Conservation (phyloP, 2,113 vertebrate genomes). For the Nesoenas mayeri region DNA sequence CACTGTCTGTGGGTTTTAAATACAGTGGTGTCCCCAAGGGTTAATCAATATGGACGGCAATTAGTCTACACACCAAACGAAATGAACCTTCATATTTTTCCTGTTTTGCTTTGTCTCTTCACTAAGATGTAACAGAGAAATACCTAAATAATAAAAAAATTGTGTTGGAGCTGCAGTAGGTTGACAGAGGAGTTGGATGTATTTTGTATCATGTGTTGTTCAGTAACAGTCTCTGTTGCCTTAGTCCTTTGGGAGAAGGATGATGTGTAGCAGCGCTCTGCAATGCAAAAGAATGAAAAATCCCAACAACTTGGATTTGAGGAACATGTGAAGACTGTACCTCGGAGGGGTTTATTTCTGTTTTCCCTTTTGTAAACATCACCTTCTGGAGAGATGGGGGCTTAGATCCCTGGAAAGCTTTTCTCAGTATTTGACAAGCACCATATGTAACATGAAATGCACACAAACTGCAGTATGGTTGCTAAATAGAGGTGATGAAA, state of each 20-base stretch:
- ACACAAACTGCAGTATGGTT: not conserved
- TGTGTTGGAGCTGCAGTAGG: not conserved
- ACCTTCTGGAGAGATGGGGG: not conserved
- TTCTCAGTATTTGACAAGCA: not conserved
- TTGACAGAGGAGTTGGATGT: not conserved
- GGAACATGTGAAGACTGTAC: not conserved
- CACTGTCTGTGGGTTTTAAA: conserved; percentile 52
- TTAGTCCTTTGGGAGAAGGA: not conserved
- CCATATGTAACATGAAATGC: not conserved
- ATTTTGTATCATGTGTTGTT: not conserved
- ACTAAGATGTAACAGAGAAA: not conserved
- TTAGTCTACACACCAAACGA: conserved; percentile 53
- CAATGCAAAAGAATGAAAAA: not conserved
- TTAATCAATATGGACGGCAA: conserved; percentile 73
- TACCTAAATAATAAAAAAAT: not conserved
- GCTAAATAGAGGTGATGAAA: not conserved
- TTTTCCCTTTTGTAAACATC: not conserved
- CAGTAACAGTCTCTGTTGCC: not conserved
- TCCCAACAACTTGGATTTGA: not conserved
- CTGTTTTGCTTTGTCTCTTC: not conserved
- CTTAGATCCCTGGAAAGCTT: not conserved
- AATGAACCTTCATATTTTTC: not conserved
- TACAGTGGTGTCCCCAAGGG: conserved; percentile 49
- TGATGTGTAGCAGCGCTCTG: not conserved
- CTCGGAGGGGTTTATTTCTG: not conserved